A percentile compares a stretch with the other conserved stretches of the same genome.
Evolutionary conservation across 2,113 vertebrate genomes (phyloP).

Genomic region (Aptenodytes forsteri): DNA sequence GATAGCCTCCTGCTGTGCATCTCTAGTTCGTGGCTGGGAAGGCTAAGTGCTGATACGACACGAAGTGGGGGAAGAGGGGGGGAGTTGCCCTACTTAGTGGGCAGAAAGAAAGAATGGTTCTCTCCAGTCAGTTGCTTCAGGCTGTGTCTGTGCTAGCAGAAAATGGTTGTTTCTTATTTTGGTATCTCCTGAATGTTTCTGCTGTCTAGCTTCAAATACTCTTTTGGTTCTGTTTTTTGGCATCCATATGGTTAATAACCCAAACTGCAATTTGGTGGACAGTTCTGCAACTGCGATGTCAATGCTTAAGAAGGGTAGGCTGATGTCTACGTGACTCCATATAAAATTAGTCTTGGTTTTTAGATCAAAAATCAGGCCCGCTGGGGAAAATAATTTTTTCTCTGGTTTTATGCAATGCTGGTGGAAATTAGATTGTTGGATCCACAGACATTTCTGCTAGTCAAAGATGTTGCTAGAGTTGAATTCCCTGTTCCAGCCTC

Average conservation of each 20-base stretch:
- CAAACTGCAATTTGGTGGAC: background rate
- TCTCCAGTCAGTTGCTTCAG: background rate
- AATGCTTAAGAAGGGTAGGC: background rate
- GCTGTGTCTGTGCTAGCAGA: background rate
- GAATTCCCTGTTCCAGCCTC: background rate
- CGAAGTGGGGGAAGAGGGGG: background rate
- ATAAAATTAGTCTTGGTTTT: background rate
- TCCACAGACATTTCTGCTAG: background rate
- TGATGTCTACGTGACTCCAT: background rate
- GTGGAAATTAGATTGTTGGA: background rate
- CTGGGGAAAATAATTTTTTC: background rate
- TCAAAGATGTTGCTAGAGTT: background rate
- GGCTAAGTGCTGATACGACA: rapidly evolving
- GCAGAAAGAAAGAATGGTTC: background rate
- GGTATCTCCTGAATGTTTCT: background rate
- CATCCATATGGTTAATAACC: background rate
- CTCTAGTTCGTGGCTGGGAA: background rate
- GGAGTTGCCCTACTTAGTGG: rapidly evolving
- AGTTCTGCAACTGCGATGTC: background rate
- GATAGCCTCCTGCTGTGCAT: background rate
- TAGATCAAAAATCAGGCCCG: background rate
- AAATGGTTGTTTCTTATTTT: background rate
- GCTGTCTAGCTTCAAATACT: background rate
- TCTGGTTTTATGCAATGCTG: background rate
- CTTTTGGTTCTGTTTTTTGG: background rate